These are phyloP conservation scores for Cephus runcator DNA, from an alignment of 2,888 invertebrate genomes.

Conservation along the genomic window DNA sequence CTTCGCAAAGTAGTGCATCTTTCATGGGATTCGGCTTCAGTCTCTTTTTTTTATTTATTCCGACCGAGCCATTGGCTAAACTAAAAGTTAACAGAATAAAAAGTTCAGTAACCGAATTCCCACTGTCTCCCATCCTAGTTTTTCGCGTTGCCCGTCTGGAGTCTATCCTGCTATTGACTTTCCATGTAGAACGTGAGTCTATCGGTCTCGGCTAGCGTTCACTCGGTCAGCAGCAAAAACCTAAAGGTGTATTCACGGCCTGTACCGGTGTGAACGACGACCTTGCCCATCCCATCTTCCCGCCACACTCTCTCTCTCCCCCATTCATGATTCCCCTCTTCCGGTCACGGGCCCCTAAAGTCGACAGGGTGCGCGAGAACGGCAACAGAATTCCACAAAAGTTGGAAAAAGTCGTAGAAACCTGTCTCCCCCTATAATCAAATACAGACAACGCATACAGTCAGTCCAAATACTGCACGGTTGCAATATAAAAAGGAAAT, in stretches of 20 bases:
- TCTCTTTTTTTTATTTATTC: not conserved
- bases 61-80: not conserved
- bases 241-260: not conserved
- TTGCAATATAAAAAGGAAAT: not conserved
- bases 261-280: not conserved
- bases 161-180: not conserved
- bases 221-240: not conserved
- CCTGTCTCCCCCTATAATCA: not conserved
- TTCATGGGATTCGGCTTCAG: not conserved
- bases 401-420: not conserved
- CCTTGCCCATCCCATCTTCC: not conserved
- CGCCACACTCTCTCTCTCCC: not conserved
- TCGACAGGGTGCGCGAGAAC: not conserved
- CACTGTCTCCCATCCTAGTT: not conserved
- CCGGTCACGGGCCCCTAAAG: not conserved
- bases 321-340: not conserved
- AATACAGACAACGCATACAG: not conserved
- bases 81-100: not conserved
- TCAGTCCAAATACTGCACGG: not conserved
- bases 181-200: not conserved
- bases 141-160: not conserved
- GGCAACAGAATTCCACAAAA: not conserved
- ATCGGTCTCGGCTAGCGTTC: not conserved
- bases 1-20: not conserved
- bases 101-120: not conserved